Percentiles rank a stretch among this genome's conserved stretches.
Conservation (phyloP, 2,113 vertebrate species). For the Bambusicola thoracicus region DNA sequence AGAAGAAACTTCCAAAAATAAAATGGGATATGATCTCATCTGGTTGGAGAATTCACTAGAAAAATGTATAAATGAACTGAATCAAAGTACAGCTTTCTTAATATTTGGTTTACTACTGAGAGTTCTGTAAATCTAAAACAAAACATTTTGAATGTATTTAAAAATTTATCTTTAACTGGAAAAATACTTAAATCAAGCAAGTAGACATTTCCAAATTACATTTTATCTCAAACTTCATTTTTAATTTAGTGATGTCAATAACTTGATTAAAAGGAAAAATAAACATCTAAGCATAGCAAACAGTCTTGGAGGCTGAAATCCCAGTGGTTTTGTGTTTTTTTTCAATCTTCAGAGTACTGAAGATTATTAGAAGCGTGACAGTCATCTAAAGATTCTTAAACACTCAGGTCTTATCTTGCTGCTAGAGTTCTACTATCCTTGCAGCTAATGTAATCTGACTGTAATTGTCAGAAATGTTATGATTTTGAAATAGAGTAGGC, state of each 20-base stretch:
- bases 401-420: background rate
- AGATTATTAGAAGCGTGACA: background rate
- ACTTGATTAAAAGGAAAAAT: background rate
- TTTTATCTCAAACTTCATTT: background rate
- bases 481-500: background rate
- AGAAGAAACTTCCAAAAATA: background rate
- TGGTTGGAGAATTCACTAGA: background rate
- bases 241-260: background rate
- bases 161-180: background rate
- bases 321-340: too few relatives aligned
- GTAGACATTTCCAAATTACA: background rate
- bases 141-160: background rate
- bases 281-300: background rate
- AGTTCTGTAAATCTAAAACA: background rate
- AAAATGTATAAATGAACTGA: background rate
- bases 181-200: background rate
- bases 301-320: background rate
- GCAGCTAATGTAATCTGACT: background rate
- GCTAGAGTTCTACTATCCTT: background rate
- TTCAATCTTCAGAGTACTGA: background rate
- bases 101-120: accelerated
- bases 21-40: background rate
- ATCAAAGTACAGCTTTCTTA: background rate
- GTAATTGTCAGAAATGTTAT: background rate
- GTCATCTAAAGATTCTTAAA: background rate